Evolutionary conservation across 2,113 vertebrate species (phyloP), one percentile per base, ranked within the genome.

Genomic region (Actenoides lindsayi): DNA sequence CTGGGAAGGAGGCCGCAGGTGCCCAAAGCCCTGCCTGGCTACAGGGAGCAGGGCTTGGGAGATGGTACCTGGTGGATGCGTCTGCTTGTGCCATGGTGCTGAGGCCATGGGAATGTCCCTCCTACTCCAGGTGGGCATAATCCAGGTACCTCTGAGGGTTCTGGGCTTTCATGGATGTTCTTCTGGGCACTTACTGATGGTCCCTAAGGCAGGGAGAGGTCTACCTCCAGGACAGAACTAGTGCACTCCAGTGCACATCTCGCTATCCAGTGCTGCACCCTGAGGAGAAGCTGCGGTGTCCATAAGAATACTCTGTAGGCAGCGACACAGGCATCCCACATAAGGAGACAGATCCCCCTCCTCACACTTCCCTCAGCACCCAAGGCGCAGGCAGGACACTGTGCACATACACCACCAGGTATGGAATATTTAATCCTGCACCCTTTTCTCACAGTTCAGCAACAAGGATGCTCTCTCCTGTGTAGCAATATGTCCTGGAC

Each of bases 261-360:
- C 64, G 12, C 24, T 31, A 0, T 3, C 51, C 42, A 28, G 42
- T 1, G 0, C 63, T 27, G 41, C 24, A 41, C 9, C 31, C 30
- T 35, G 4, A 3, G n/a, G 16, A 50, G 31, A 30, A 59, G 37
- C 48, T 1, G 1, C 9, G 28, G 33, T 42, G 56, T 37, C 57
- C 18, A 0, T 17, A 20, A n/a, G 15, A 50, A 48, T 44, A 62
- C 60, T 82, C 39, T 0, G 0, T 0, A 0, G 12, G 24, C 35
- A 65, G 35, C 5, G n/a, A 16, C 24, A 7, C 6, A 31, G 50
- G 3, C 11, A 21, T 24, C 14, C 6, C 1, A 0, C 8, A 1
- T 5, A 5, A 69, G 59, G 35, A 33, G 23, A 8, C 0, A 5
- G 33, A 64, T 28, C 11, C 19, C 33, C 24, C 17, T 68, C 20